phyloP scores from a whole-genome alignment of 2,888 invertebrate genomes.

The Fragum sueziense region DNA sequence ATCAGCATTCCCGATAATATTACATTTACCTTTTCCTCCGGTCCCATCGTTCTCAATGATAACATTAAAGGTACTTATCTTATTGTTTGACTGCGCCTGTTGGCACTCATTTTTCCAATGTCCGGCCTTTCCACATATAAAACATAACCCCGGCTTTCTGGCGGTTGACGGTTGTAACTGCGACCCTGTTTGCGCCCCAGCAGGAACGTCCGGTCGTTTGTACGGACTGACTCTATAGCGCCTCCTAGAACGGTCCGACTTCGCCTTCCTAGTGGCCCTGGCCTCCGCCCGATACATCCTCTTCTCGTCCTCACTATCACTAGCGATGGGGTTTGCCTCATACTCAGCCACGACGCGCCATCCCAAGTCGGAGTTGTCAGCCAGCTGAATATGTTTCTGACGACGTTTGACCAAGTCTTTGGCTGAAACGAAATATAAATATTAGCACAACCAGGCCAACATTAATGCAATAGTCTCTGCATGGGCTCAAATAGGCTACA shows the following conservation, averaged over 20 bases:
- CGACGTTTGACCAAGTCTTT: not conserved
- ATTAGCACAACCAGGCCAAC: too few species aligned
- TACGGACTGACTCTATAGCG: not conserved
- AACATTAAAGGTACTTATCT: not conserved
- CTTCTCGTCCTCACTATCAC: slow-evolving; percentile 34
- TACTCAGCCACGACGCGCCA: slow-evolving; percentile 28
- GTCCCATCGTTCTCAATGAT: not conserved
- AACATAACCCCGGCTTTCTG: slow-evolving; percentile 5
- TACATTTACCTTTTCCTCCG: too few species aligned
- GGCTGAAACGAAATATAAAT: not conserved
- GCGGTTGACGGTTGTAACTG: not conserved
- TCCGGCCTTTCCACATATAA: slow-evolving; percentile 1
- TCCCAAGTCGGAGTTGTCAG: slow-evolving; percentile 23
- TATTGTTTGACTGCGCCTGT: not conserved
- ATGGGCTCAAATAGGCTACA: not conserved
- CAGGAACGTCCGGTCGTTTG: not conserved
- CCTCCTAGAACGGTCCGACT: not conserved
- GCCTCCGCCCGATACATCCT: slow-evolving; percentile 24
- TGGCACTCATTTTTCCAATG: slow-evolving; percentile 1
- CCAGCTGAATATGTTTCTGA: slow-evolving; percentile 20
- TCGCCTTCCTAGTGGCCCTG: slow-evolving; percentile 12
- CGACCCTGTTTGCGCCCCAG: too few species aligned
- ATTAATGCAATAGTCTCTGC: not conserved
- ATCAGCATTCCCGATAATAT: not conserved
- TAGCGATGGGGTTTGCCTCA: slow-evolving; percentile 17